These are phyloP conservation scores for Orthosia incerta DNA, from an alignment of 2,888 invertebrate species.

Conservation along the genomic window DNA sequence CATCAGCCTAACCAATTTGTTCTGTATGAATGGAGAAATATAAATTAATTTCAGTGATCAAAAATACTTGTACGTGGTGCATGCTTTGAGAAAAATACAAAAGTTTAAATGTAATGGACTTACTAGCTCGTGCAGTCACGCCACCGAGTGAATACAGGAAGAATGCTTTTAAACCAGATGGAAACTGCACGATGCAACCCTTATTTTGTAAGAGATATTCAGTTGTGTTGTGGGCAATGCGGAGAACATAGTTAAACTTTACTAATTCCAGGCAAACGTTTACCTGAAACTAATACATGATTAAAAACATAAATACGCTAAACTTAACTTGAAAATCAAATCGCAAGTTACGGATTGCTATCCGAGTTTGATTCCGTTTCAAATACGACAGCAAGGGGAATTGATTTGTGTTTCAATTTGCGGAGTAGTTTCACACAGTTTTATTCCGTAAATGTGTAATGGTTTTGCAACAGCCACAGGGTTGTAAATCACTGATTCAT, in stretches of 20 bases:
- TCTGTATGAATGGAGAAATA: no score
- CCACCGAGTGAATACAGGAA: slow-evolving; percentile 52
- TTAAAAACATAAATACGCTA: neutral
- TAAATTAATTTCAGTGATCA: no score
- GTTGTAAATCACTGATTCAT: slow-evolving; percentile 33
- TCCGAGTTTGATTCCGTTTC: neutral
- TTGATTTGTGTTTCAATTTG: slow-evolving; percentile 27
- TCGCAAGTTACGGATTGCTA: neutral
- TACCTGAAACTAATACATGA: neutral
- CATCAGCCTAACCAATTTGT: neutral
- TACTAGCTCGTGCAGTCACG: slow-evolving; percentile 52
- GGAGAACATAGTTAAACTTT: slow-evolving; percentile 7
- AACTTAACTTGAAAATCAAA: slow-evolving; percentile 28
- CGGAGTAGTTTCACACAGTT: slow-evolving; percentile 7
- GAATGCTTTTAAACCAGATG: slow-evolving; percentile 61
- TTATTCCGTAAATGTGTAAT: slow-evolving; percentile 17
- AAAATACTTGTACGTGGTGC: neutral
- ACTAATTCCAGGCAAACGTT: neutral
- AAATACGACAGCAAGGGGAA: slow-evolving; percentile 1
- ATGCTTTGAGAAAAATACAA: slow-evolving; percentile 27
- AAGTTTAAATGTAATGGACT: slow-evolving; percentile 45
- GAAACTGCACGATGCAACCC: slow-evolving; percentile 37
- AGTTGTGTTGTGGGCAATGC: neutral
- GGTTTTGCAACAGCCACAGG: slow-evolving; percentile 1
- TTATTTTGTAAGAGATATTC: slow-evolving; percentile 37